Conservation (phyloP, 2,797 vertebrate genomes). For the Centroberyx gerrardi region DNA sequence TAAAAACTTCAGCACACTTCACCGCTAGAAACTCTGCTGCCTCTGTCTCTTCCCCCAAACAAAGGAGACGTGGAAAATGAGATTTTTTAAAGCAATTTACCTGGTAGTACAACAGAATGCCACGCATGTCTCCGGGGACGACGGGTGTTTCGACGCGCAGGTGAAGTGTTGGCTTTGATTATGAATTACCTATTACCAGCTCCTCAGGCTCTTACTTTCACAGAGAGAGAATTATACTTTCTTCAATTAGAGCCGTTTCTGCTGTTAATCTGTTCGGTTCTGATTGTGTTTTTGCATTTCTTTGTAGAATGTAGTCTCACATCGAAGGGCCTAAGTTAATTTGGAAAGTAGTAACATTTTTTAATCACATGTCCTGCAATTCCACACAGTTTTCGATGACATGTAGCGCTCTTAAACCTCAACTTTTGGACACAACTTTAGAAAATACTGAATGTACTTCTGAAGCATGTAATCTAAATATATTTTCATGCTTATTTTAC, state of each 20-base stretch:
- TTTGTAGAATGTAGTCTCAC: conserved; percentile 17
- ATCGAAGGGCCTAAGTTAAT: background rate
- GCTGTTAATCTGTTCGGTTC: conserved; percentile 41
- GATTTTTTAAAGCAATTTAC: conserved; percentile 58
- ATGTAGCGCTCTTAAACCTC: too few relatives aligned
- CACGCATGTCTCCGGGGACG: conserved; percentile 51
- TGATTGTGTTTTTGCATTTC: conserved; percentile 28
- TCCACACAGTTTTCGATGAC: too few relatives aligned
- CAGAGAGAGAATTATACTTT: conserved; percentile 33
- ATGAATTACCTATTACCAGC: conserved; percentile 35
- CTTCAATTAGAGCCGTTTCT: conserved; percentile 57
- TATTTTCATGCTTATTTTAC: too few relatives aligned
- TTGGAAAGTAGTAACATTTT: background rate
- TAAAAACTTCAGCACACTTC: too few relatives aligned
- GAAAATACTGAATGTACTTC: too few relatives aligned
- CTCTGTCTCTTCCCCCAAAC: background rate
- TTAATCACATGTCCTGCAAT: too few relatives aligned
- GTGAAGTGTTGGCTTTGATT: conserved; percentile 57
- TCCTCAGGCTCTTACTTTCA: conserved; percentile 43
- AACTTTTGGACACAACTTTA: too few relatives aligned
- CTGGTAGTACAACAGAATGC: conserved; percentile 34
- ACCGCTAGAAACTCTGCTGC: background rate
- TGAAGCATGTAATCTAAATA: too few relatives aligned
- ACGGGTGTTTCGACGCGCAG: conserved; percentile 22
- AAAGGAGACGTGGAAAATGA: conserved; percentile 36